Base-by-base conservation (phyloP, 2,888 invertebrate species). In the Ceratothoa steindachneri region DNA sequence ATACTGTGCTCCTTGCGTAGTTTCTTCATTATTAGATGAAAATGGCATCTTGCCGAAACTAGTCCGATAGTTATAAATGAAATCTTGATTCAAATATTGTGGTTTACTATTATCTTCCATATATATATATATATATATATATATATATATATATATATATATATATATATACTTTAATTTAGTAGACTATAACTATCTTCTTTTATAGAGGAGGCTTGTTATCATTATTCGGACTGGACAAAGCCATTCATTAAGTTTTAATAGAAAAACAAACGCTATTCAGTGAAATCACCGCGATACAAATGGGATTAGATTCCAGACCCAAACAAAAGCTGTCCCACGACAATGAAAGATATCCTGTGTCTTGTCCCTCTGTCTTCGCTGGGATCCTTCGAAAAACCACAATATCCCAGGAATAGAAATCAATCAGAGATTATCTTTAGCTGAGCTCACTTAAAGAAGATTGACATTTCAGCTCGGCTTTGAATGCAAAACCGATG, bases 131-230 rank as follows among this genome's bases (percentile, higher is more conserved):
- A 55, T 55, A 55, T 55, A 55, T 55, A 55, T 55, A 55, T 55
- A 55, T 55, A 55, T 55, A 55, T 55, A 55, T 55, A 55, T 55
- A 55, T 55, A 55, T 55, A 55, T 55, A 55, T 55, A 55, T 55
- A 55, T 55, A 55, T 55, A 55, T 55, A 55, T 55, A 55, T 55
- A n/a, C n/a, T n/a, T n/a, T n/a, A n/a, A n/a, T n/a, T n/a, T n/a
- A n/a, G 15, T 41, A 41, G 7, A 41, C 15, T n/a, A n/a, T n/a
- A n/a, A n/a, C n/a, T n/a, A n/a, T n/a, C n/a, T n/a, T n/a, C n/a
- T n/a, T n/a, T n/a, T n/a, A n/a, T n/a, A n/a, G n/a, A n/a, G n/a
- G n/a, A n/a, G n/a, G n/a, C n/a, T n/a, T n/a, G n/a, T n/a, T n/a
- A n/a, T n/a, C n/a, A n/a, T n/a, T n/a, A n/a, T n/a, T n/a, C n/a